These are phyloP conservation scores for Psittacula cyanocephala DNA, from an alignment of 2,113 vertebrate genomes.

Conservation along the genomic window DNA sequence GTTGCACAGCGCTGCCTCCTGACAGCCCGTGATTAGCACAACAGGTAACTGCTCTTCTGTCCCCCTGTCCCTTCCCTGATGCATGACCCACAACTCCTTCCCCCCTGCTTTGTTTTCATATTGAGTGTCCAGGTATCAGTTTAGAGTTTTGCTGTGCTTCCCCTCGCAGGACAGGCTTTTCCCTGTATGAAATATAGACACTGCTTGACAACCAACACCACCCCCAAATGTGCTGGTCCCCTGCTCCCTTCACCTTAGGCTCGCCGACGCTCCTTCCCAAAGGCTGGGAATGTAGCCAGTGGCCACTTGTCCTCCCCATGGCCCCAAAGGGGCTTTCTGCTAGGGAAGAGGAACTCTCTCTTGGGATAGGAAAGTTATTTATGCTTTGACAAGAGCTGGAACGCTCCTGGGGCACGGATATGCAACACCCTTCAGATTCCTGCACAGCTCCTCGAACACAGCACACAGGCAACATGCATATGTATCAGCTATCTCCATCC, in stretches of 20 bases:
- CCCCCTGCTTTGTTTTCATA: neutral
- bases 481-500: slow-evolving; percentile 3
- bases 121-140: neutral
- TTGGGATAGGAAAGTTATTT: neutral
- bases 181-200: slow-evolving; percentile 13
- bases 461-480: slow-evolving; percentile 1
- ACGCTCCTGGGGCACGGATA: neutral
- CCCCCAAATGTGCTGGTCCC: neutral
- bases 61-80: neutral
- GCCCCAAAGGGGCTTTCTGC: neutral
- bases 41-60: slow-evolving; percentile 40
- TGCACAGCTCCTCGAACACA: neutral
- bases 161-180: slow-evolving; percentile 27
- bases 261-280: neutral
- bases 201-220: neutral
- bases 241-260: neutral
- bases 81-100: neutral
- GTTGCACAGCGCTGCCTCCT: slow-evolving; percentile 33
- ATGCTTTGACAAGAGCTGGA: slow-evolving; percentile 1
- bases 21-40: slow-evolving; percentile 18
- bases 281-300: neutral
- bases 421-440: neutral
- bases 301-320: neutral
- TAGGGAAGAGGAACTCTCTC: neutral
- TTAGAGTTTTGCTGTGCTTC: slow-evolving; percentile 51